These are phyloP conservation scores for Smittia aterrima DNA, from an alignment of 2,888 invertebrate genomes.

Conservation along the genomic window DNA sequence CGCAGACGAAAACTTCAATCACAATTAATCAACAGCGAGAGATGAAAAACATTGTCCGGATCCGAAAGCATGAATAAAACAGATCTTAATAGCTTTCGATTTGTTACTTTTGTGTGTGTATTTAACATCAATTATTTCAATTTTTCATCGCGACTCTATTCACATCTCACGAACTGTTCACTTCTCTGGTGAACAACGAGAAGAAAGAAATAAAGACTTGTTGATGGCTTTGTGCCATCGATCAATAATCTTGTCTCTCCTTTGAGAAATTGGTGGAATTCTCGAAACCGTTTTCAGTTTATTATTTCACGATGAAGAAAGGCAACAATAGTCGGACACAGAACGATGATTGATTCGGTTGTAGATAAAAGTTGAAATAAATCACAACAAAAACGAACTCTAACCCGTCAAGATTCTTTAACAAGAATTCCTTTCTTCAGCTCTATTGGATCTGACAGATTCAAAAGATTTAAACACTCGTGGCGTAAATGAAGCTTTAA, in stretches of 20 bases:
- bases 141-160: conserved; percentile 27
- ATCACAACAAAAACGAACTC: conserved; percentile 5
- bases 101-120: conserved; percentile 32
- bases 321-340: conserved; percentile 6
- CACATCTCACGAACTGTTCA: background rate
- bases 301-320: background rate
- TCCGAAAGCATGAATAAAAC: conserved; percentile 20
- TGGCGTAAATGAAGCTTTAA: conserved; percentile 10
- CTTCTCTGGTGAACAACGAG: background rate
- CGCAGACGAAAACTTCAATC: conserved; percentile 34
- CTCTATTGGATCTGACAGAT: too few species aligned
- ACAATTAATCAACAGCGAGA: conserved; percentile 37
- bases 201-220: background rate
- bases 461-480: background rate
- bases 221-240: conserved; percentile 14
- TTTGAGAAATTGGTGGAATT: conserved; percentile 15
- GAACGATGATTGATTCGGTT: conserved; percentile 27
- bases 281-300: background rate
- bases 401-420: background rate
- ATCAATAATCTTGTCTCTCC: background rate
- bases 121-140: conserved; percentile 41
- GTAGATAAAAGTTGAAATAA: too few species aligned
- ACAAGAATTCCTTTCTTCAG: background rate
- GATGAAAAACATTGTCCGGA: conserved; percentile 4
- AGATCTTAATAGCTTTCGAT: conserved; percentile 34